phyloP scores from a whole-genome alignment of 2,888 invertebrate genomes.

The Eledona agricola region DNA sequence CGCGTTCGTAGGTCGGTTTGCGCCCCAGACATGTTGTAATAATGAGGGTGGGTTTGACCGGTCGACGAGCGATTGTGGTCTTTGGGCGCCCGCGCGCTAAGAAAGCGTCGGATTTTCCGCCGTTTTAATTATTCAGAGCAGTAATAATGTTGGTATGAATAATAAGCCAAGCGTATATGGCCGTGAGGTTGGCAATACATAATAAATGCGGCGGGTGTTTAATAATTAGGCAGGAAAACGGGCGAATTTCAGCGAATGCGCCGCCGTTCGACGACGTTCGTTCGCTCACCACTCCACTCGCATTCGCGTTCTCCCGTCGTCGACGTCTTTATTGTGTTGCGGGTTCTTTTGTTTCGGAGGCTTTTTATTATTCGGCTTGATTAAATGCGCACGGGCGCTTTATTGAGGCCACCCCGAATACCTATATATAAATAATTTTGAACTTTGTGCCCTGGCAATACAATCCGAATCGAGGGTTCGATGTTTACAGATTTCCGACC shows the following conservation, averaged over 20 bases:
- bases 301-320: slow-evolving; percentile 38
- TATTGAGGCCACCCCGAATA: slow-evolving; percentile 44
- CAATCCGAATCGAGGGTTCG: too few relatives aligned
- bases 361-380: slow-evolving; percentile 53
- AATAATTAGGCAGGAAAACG: slow-evolving; percentile 56
- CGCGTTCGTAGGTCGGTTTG: slow-evolving; percentile 13
- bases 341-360: slow-evolving; percentile 49
- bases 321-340: slow-evolving; percentile 47
- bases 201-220: slow-evolving; percentile 58
- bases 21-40: slow-evolving; percentile 28
- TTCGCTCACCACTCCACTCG: slow-evolving; percentile 2
- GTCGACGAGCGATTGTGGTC: slow-evolving; percentile 30
- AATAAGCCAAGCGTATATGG: slow-evolving; percentile 60
- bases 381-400: slow-evolving; percentile 51
- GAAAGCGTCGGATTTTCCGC: slow-evolving; percentile 44
- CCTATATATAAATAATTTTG: too few relatives aligned
- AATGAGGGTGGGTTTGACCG: slow-evolving; percentile 25
- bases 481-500: too few relatives aligned
- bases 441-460: too few relatives aligned
- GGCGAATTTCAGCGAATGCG: slow-evolving; percentile 43
- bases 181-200: slow-evolving; percentile 59
- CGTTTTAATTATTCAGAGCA: slow-evolving; percentile 56
- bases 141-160: slow-evolving; percentile 63
- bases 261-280: slow-evolving; percentile 3
- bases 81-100: slow-evolving; percentile 25